Base-by-base conservation (phyloP, 1,140 invertebrate genomes). In the Zaprionus ornatus region DNA sequence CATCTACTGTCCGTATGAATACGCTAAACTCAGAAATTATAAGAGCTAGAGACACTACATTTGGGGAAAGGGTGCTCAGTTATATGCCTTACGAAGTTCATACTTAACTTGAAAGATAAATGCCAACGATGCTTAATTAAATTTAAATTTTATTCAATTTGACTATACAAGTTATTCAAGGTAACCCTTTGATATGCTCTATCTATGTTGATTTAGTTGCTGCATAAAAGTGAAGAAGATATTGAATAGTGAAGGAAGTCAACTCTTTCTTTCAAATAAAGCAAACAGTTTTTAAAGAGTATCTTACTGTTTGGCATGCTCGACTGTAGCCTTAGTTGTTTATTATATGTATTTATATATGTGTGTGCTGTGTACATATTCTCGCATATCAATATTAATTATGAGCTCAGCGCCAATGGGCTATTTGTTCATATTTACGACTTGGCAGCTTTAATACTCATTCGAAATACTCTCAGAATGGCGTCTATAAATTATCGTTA, bases 361-460 rank as follows among this genome's bases (percentile, higher is more conserved):
- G 4, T n/a, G 40, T n/a, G 40, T 56, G 3, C 10, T 57, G 3
- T 19, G 12, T 25, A 54, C 15, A 54, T 54, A 29, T 12, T 37
- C n/a, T 17, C 4, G 1, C 62, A 72, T 72, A 56, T 75, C 64
- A 59, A 87, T 84, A 50, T 50, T 50, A 88, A 80, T 83, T 82
- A 82, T 62, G 61, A 73, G 56, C 21, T 80, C 64, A 74, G 40
- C 32, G 35, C 73, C 40, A 42, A 71, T 77, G 42, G 65, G 60
- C 50, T 45, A 70, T 70, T 70, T 66, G n/a, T 25, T 45, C 5
- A 50, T 74, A 78, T 83, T 80, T 88, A 80, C 59, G 66, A 42
- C 60, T 74, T 66, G 69, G 55, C 70, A 80, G 62, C 52, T 55
- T 56, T 52, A 69, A 62, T 57, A 54, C 37, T 10, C 17, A 23